Conservation (phyloP, 2,888 invertebrate genomes). For the Drosophila quasianomalipes region DNA sequence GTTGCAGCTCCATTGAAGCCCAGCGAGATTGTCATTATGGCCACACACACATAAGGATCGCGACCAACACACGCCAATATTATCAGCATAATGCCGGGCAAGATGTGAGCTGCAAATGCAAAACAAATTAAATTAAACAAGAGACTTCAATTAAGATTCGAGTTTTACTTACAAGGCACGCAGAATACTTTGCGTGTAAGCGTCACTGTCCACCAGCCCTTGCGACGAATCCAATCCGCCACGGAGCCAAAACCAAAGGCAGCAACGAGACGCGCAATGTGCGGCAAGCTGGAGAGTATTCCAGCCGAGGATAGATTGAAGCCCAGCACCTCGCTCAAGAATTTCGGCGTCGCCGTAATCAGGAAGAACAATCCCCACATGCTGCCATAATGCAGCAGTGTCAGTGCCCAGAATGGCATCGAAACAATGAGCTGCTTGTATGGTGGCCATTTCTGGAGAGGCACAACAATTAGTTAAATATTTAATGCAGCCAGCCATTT, state of each 20-base stretch:
- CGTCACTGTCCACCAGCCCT: constrained; percentile 86
- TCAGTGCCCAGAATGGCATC: constrained; percentile 89
- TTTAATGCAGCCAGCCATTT: not conserved
- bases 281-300: constrained; percentile 89
- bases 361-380: constrained; percentile 92
- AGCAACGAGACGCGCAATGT: constrained; percentile 89
- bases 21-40: constrained; percentile 89
- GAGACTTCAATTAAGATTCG: not conserved
- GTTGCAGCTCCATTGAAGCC: constrained; percentile 89
- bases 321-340: constrained; percentile 90
- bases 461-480: not conserved
- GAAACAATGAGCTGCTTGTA: constrained; percentile 88
- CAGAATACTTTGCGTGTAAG: constrained; percentile 89
- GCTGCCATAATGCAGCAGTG: constrained; percentile 90
- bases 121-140: not conserved
- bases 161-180: constrained; percentile 87
- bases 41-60: constrained; percentile 88
- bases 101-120: constrained; percentile 86
- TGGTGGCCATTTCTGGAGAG: constrained; percentile 88
- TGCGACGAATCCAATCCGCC: constrained; percentile 88
- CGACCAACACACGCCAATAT: constrained; percentile 88
- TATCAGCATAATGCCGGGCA: constrained; percentile 87
- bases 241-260: constrained; percentile 90
- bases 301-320: constrained; percentile 91
- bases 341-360: constrained; percentile 91